Percentiles rank a stretch among this genome's conserved stretches.
phyloP scores from a whole-genome alignment of 2,113 vertebrate species.

The Paratilapia polleni region DNA sequence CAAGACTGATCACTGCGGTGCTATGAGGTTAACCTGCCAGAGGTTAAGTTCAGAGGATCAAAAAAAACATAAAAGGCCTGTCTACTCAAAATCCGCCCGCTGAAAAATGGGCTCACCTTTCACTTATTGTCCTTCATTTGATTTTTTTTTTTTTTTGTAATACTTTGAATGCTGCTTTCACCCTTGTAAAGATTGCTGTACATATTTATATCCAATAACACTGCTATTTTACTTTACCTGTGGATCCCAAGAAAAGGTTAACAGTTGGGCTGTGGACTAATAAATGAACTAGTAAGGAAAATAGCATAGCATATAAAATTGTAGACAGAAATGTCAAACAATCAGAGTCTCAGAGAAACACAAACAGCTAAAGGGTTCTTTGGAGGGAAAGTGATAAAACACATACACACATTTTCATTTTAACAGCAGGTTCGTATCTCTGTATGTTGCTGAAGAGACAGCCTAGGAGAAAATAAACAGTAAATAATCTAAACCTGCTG shows the following conservation, averaged over 20 bases:
- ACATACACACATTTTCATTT: not conserved
- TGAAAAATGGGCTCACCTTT: not conserved
- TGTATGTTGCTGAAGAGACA: not conserved
- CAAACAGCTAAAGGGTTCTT: not conserved
- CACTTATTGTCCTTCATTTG: not conserved
- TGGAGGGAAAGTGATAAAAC: not conserved
- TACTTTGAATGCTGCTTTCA: not conserved
- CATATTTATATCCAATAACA: not conserved
- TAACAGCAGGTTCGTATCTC: not conserved
- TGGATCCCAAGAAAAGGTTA: not conserved
- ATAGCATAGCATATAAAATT: not conserved
- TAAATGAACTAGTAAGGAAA: not conserved
- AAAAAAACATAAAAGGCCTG: not conserved
- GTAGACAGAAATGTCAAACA: not conserved
- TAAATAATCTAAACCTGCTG: rapidly evolving
- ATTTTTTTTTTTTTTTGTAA: not conserved
- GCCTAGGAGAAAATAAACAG: not conserved
- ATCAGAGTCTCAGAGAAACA: not conserved
- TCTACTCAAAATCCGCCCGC: not conserved
- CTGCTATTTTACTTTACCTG: not conserved
- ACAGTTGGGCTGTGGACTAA: not conserved
- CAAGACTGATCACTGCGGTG: not conserved
- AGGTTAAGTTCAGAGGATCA: not conserved
- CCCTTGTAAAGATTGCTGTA: not conserved
- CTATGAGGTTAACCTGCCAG: not conserved